Evolutionary conservation across 2,888 invertebrate genomes (phyloP), one percentile per base, ranked within the genome.

Genomic region (Nasonia oneida): DNA sequence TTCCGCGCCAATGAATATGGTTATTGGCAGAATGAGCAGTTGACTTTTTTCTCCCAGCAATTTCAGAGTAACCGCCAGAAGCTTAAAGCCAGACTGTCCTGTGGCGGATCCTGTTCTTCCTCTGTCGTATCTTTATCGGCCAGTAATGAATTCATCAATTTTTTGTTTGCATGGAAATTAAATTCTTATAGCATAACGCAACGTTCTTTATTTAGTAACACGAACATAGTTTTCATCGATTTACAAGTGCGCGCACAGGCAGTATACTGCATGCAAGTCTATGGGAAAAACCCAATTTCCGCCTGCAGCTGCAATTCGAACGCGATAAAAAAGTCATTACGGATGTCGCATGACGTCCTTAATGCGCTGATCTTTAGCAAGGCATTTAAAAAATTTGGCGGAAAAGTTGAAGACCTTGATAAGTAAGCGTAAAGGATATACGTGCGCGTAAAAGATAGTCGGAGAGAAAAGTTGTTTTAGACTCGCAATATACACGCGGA

Each of bases 1-100:
- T 91, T 98, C 98, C 42, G 98, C 96, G 0, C 99, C 98, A 88
- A 98, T 98, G 94, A 98, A 99, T 90, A 98, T 96, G 0, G 98
- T 98, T 70, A 99, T 96, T 0, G 98, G 98, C 83, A 98, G 94
- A 88, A 99, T 95, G 53, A 99, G 94, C 87, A 98, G 93, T 93
- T 98, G 98, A 91, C 97, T 96, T 47, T 96, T 96, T 92, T 97
- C 96, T 47, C 95, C 94, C 81, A 98, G 94, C 89, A 98, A 96
- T 84, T 95, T 95, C 74, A 97, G 92, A 0, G 98, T 98, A 8
- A 97, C 97, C 0, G 96, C 95, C 77, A 97, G 93, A 33, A 97
- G 94, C 87, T 94, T 95, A 0, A 96, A 90, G 0, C 97, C 97
- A 0, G 96, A 95, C 88, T 95, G 94, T 15, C 95, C 96, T 37